phyloP scores from a whole-genome alignment of 92 coral and sea anemone species.

The Hydrozoanthus gracilis region DNA sequence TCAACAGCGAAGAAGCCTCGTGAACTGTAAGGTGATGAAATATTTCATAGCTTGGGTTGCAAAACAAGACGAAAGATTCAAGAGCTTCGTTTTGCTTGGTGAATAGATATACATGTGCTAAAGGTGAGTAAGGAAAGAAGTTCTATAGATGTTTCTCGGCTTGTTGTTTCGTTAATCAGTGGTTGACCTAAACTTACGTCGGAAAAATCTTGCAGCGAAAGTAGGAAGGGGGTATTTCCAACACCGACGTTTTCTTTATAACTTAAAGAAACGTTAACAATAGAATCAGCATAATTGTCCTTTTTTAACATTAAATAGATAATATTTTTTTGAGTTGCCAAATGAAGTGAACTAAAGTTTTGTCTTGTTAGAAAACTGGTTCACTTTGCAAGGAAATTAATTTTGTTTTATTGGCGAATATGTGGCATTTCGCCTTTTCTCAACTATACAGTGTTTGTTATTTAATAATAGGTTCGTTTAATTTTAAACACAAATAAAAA shows the following conservation, averaged over 20 bases:
- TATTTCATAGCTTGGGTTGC: not conserved
- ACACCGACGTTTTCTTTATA: not conserved
- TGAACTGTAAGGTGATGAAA: not conserved
- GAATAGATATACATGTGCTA: not conserved
- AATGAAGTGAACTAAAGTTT: slow-evolving; percentile 8
- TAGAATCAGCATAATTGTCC: slow-evolving; percentile 7
- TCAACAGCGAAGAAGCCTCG: slow-evolving; percentile 7
- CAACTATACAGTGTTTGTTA: slow-evolving; percentile 3
- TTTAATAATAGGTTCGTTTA: slow-evolving; percentile 36
- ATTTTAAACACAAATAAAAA: slow-evolving; percentile 27
- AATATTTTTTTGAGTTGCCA: slow-evolving; percentile 20
- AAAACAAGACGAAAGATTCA: not conserved
- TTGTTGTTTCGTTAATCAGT: not conserved
- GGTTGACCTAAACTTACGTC: not conserved
- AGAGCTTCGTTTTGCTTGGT: not conserved
- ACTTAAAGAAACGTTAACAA: not conserved
- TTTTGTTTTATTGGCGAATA: not conserved
- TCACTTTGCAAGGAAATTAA: not conserved
- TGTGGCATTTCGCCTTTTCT: not conserved
- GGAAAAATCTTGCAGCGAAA: not conserved
- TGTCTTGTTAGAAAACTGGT: not conserved
- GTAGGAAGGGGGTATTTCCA: slow-evolving; percentile 15
- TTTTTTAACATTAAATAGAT: slow-evolving; percentile 8
- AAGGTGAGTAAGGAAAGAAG: slow-evolving; percentile 29
- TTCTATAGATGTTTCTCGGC: not conserved